Conservation (phyloP, 2,797 vertebrate species). For the Chrysocyon brachyurus region DNA sequence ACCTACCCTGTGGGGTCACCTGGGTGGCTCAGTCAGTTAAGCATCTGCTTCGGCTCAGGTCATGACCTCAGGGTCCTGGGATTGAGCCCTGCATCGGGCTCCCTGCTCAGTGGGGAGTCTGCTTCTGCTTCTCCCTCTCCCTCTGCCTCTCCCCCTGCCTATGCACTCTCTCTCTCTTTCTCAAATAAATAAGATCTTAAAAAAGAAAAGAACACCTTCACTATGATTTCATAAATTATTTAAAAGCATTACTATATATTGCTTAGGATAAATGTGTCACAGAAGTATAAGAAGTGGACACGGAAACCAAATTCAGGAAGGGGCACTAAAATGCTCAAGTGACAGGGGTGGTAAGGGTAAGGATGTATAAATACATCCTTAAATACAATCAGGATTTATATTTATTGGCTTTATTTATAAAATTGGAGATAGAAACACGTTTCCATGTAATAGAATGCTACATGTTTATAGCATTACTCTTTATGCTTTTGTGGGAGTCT, state of each 20-base stretch:
- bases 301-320: constrained; percentile 27
- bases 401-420: constrained; percentile 3
- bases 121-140: neutral
- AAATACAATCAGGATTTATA: neutral
- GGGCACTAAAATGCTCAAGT: neutral
- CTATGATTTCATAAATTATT: neutral
- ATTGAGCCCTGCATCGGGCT: neutral
- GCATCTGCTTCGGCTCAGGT: neutral
- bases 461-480: neutral
- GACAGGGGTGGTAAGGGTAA: neutral
- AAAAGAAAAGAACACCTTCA: neutral
- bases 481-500: neutral
- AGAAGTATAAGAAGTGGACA: neutral
- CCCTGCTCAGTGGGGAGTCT: neutral
- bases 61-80: neutral
- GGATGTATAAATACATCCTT: neutral
- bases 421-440: neutral
- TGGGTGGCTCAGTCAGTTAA: neutral
- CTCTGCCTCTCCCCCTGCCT: neutral
- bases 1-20: neutral
- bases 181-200: no score
- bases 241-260: neutral
- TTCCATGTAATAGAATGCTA: neutral
- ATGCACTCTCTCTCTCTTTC: no score
- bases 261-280: neutral